Evolutionary conservation across 2,113 vertebrate genomes (phyloP).

Genomic region (Nibea coibor): DNA sequence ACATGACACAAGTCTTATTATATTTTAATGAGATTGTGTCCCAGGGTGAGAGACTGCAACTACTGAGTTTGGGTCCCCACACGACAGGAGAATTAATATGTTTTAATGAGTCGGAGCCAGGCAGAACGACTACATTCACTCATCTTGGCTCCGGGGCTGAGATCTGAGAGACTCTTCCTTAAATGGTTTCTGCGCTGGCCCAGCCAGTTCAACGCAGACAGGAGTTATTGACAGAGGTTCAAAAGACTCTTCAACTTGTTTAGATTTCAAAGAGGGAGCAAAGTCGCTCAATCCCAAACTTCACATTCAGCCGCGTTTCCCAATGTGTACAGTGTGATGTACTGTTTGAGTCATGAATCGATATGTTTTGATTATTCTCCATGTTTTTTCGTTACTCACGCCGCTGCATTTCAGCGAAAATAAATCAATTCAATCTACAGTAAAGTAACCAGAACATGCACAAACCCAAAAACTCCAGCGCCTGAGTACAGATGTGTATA

Average conservation of each 20-base stretch:
- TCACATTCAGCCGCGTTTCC: slow-evolving; percentile 15
- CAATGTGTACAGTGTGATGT: slow-evolving; percentile 1
- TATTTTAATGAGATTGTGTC: slow-evolving; percentile 67
- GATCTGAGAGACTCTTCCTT: slow-evolving; percentile 47
- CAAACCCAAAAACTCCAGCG: neutral
- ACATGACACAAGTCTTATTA: slow-evolving; percentile 60
- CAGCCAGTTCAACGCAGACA: neutral
- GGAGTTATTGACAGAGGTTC: slow-evolving; percentile 40
- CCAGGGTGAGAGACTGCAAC: slow-evolving; percentile 40
- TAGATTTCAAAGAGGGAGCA: slow-evolving; percentile 21
- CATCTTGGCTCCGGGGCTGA: slow-evolving; percentile 16
- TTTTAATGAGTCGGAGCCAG: slow-evolving; percentile 57
- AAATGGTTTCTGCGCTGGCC: slow-evolving; percentile 35
- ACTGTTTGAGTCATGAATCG: slow-evolving; percentile 11
- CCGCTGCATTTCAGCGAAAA: slow-evolving; percentile 25
- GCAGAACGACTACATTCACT: slow-evolving; percentile 39
- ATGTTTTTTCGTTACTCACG: slow-evolving; percentile 9
- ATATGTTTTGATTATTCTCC: slow-evolving; percentile 20
- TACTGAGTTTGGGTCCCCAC: slow-evolving; percentile 40
- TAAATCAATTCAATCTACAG: slow-evolving; percentile 19
- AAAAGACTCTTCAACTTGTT: slow-evolving; percentile 38
- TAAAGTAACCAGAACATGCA: neutral
- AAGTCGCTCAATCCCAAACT: neutral
- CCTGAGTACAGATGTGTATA: neutral
- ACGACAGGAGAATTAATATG: slow-evolving; percentile 54